Base-by-base conservation (phyloP, 1,140 invertebrate species). In the Trichonephila inaurata region DNA sequence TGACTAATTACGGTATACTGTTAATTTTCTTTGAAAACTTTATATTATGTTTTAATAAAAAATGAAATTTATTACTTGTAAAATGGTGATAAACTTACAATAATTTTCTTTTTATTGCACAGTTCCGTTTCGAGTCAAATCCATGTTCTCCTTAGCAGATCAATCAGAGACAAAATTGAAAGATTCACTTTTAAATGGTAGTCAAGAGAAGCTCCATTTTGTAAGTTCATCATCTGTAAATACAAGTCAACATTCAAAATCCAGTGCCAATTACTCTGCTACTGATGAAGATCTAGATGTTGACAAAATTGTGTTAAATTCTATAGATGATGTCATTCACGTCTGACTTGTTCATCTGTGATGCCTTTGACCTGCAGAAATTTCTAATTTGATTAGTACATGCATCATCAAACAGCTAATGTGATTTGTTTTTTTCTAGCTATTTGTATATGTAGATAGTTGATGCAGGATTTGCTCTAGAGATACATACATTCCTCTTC, bases 291-390 rank as follows among this genome's bases (percentile, higher is more conserved):
- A 33, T 77, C 28, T 24, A 81, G 62, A 44, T 44, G 61, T 61
- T 16, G 51, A 88, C 24, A 88, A 83, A 81, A 81, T 24, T 60
- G 66, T 62, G 6, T 82, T 93, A 44, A 69, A 85, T 89, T 77
- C 86, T 28, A 81, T 93, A 21, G 92, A 93, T 62, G 92, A 93
- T 88, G 92, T 93, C 69, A 93, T 93, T n/a, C 85, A 93, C 51
- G 92, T 93, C 21, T 93, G 69, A 93, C 61, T 69, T 81, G 60
- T 24, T 21, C 77, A 28, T 33, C 86, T 93, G 69, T 81, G 89
- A 91, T 91, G 89, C 89, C 28, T 89, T 58, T 44, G 60, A 69
- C 21, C 40, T 44, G 24, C 3, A 24, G 60, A 61, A 61, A 12
- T 66, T 87, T 87, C 60, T 40, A 69, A 69, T 69, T 69, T 24